Percentiles rank a stretch among this genome's conserved stretches.
Conservation (phyloP, 2,113 vertebrate species). For the Cyanistes caeruleus region DNA sequence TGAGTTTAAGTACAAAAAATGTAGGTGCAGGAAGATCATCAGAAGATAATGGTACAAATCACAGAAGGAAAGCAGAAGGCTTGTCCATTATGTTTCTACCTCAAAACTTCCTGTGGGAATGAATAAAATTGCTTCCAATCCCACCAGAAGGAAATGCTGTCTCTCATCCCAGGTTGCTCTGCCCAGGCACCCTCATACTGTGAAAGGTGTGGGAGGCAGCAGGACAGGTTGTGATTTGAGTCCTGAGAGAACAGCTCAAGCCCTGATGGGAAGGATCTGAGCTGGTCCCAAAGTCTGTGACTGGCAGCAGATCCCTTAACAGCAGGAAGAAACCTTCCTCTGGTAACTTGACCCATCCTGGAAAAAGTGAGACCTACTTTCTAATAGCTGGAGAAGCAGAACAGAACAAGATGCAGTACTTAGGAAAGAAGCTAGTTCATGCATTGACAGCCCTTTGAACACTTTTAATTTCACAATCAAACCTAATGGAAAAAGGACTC, state of each 20-base stretch:
- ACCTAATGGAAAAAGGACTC: not conserved
- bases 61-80: not conserved
- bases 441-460: not conserved
- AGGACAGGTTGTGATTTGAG: not conserved
- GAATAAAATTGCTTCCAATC: not conserved
- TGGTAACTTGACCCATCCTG: not conserved
- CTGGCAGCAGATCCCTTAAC: not conserved
- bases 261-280: not conserved
- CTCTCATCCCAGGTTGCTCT: not conserved
- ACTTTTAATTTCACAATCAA: not conserved
- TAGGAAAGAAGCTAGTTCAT: not conserved
- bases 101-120: not conserved
- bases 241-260: not conserved
- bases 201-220: not conserved
- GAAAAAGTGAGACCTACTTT: slow-evolving; percentile 14
- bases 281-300: not conserved
- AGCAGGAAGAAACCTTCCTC: not conserved
- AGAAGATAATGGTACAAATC: not conserved
- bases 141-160: not conserved
- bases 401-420: not conserved
- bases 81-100: not conserved
- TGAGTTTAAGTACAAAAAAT: not conserved
- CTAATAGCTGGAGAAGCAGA: not conserved
- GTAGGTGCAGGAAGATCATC: not conserved
- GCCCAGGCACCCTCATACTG: not conserved